Conservation (phyloP, 92 coral and sea anemone species). For the Epizoanthus stellaris region DNA sequence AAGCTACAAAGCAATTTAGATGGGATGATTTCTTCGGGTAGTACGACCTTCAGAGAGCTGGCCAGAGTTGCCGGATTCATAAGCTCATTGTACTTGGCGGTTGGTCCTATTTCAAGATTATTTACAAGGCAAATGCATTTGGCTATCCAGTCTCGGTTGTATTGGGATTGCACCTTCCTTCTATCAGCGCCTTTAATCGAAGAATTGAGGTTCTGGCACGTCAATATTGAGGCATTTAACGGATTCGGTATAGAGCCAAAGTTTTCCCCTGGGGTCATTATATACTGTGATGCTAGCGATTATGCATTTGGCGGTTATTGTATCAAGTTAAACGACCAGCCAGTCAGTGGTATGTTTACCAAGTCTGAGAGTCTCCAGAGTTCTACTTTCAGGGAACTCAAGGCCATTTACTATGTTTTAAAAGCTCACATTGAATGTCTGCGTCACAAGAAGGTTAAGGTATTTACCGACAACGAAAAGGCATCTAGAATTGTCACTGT, state of each 20-base stretch:
- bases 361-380: constrained; percentile 24
- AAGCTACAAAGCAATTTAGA: constrained; percentile 1
- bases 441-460: constrained; percentile 33
- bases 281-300: constrained; percentile 31
- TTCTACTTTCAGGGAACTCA: constrained; percentile 49
- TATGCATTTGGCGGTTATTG: constrained; percentile 47
- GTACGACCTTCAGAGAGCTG: constrained; percentile 15
- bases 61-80: constrained; percentile 42
- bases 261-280: background rate
- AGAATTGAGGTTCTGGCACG: constrained; percentile 37
- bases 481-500: constrained; percentile 32
- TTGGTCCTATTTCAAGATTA: constrained; percentile 12
- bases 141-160: background rate
- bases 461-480: constrained; percentile 59
- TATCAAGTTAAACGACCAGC: background rate
- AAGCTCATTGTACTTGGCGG: constrained; percentile 7
- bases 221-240: constrained; percentile 2
- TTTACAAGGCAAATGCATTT: constrained; percentile 34
- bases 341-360: constrained; percentile 38
- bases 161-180: background rate
- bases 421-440: background rate
- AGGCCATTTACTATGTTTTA: constrained; percentile 32
- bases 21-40: constrained; percentile 6
- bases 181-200: background rate
- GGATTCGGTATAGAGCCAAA: constrained; percentile 33